phyloP scores from a whole-genome alignment of 1,140 invertebrate genomes.

The Macrostomum lignano region DNA sequence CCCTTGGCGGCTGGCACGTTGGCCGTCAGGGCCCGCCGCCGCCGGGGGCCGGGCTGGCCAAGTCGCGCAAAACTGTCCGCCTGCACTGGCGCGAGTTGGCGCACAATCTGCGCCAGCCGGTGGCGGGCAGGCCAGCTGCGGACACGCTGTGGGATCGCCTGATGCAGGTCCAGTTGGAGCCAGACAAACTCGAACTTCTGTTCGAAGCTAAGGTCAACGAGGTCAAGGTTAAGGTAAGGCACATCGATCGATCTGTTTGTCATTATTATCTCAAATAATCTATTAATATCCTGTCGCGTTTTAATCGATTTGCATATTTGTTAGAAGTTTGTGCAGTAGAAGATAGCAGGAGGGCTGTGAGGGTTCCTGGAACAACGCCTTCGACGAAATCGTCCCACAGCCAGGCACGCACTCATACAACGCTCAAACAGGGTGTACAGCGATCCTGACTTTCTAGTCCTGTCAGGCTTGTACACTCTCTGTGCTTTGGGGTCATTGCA shows the following conservation, averaged over 20 bases:
- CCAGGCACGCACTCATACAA: too few relatives aligned
- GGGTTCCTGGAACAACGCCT: too few relatives aligned
- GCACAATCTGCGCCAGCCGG: slow-evolving; percentile 12
- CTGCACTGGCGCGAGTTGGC: slow-evolving; percentile 78
- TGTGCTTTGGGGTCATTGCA: too few relatives aligned
- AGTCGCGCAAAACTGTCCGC: slow-evolving; percentile 89
- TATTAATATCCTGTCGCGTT: neutral
- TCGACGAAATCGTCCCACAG: too few relatives aligned
- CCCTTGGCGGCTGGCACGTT: too few relatives aligned
- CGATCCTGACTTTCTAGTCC: too few relatives aligned
- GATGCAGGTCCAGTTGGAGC: slow-evolving; percentile 43
- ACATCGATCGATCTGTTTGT: slow-evolving; percentile 3
- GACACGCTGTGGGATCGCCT: slow-evolving; percentile 79
- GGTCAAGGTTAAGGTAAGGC: slow-evolving; percentile 46
- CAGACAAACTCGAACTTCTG: slow-evolving; percentile 67
- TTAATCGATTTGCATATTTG: neutral
- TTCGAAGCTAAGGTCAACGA: slow-evolving; percentile 90
- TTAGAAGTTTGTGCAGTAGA: neutral
- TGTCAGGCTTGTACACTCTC: too few relatives aligned
- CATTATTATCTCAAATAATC: neutral
- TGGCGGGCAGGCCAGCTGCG: slow-evolving; percentile 41
- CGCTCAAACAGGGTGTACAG: too few relatives aligned
- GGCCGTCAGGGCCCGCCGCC: neutral
- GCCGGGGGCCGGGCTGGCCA: slow-evolving; percentile 30
- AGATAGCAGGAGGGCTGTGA: too few relatives aligned